Evolutionary conservation across 2,888 invertebrate species (phyloP).

Genomic region (Drosophila mimetica): DNA sequence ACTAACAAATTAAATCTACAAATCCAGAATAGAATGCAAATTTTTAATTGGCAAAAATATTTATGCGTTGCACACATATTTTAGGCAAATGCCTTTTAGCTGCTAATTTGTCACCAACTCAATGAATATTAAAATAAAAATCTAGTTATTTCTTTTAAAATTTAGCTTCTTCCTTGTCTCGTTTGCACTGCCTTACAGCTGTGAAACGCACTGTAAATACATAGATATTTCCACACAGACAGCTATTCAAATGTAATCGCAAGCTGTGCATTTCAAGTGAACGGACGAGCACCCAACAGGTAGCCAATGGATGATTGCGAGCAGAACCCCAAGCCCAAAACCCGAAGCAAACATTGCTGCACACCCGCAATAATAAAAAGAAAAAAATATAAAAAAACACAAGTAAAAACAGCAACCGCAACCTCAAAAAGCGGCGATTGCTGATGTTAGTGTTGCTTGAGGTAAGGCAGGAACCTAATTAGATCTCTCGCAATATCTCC

Average conservation of each 20-base stretch:
- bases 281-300: slow-evolving; percentile 50
- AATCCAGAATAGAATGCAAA: not conserved
- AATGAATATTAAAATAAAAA: not conserved
- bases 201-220: slow-evolving; percentile 16
- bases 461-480: slow-evolving; percentile 39
- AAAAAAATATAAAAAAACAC: slow-evolving; percentile 4
- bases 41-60: not conserved
- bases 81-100: not conserved
- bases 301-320: slow-evolving; percentile 40
- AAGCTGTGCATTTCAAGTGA: slow-evolving; percentile 62
- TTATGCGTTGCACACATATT: not conserved
- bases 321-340: slow-evolving; percentile 24
- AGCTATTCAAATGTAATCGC: slow-evolving; percentile 50
- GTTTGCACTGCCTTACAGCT: not conserved
- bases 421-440: slow-evolving; percentile 17
- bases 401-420: slow-evolving; percentile 20
- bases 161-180: too few species aligned
- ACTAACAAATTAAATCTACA: not conserved
- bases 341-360: slow-evolving; percentile 39
- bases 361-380: slow-evolving; percentile 37
- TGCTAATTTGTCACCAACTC: not conserved
- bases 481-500: slow-evolving; percentile 38
- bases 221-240: slow-evolving; percentile 24
- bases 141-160: not conserved
- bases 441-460: slow-evolving; percentile 14